These are phyloP conservation scores for Shargacucullia verbasci DNA, from an alignment of 2,888 invertebrate species.

Conservation along the genomic window DNA sequence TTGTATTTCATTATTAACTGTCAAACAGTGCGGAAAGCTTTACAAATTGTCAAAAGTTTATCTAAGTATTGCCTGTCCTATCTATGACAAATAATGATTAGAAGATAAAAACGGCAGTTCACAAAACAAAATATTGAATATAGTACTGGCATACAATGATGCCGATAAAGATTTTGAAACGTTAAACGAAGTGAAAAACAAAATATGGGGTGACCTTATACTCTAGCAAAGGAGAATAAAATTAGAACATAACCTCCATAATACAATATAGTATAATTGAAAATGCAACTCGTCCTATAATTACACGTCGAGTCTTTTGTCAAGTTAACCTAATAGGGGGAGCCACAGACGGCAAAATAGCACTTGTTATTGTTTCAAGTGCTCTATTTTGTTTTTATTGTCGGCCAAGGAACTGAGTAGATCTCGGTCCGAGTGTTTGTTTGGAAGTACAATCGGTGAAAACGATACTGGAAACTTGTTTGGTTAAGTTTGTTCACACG, in stretches of 20 bases:
- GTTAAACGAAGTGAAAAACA: constrained; percentile 2
- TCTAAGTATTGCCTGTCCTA: too few species aligned
- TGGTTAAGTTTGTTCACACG: constrained; percentile 15
- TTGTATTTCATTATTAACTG: too few species aligned
- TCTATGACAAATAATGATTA: too few species aligned
- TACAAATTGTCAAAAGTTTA: too few species aligned
- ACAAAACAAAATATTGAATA: too few species aligned
- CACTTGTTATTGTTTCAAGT: constrained; percentile 66
- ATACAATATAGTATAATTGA: constrained; percentile 47
- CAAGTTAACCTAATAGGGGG: constrained; percentile 76
- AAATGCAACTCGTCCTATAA: constrained; percentile 51
- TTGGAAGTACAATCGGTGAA: constrained; percentile 45
- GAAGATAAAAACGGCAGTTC: too few species aligned
- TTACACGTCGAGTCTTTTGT: constrained; percentile 70
- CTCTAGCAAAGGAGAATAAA: constrained; percentile 22
- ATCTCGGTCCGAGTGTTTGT: constrained; percentile 30
- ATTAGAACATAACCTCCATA: constrained; percentile 33
- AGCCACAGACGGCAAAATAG: constrained; percentile 55
- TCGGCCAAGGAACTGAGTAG: constrained; percentile 43
- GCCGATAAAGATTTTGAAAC: too few species aligned
- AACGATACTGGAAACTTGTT: constrained; percentile 34
- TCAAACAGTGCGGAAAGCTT: too few species aligned
- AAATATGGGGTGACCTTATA: constrained; percentile 17
- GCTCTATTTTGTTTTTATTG: constrained; percentile 62
- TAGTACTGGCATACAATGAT: too few species aligned